A percentile compares a stretch with the other conserved stretches of the same genome.
Conservation (phyloP, 1,140 invertebrate genomes). For the Magallana ariakensis region DNA sequence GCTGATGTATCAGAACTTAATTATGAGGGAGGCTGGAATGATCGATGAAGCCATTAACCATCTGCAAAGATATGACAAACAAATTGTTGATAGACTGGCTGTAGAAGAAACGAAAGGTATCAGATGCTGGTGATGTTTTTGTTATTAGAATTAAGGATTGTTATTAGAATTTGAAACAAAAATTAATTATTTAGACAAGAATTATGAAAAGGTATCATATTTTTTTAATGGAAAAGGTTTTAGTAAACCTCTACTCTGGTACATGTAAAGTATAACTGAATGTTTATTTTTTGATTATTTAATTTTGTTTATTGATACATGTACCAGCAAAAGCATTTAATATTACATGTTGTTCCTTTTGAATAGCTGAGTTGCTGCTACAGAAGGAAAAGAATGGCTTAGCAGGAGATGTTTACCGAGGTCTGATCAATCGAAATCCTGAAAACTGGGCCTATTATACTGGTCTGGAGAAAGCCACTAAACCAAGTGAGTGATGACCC, state of each 20-base stretch:
- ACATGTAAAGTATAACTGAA: too few relatives aligned
- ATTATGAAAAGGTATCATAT: too few relatives aligned
- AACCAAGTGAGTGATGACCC: constrained; percentile 69
- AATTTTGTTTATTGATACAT: too few relatives aligned
- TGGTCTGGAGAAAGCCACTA: constrained; percentile 91
- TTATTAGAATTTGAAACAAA: too few relatives aligned
- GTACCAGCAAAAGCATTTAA: too few relatives aligned
- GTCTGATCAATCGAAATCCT: constrained; percentile 94
- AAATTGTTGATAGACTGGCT: constrained; percentile 96
- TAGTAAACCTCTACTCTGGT: too few relatives aligned
- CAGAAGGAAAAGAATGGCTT: constrained; percentile 85
- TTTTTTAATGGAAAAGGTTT: too few relatives aligned
- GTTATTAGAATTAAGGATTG: too few relatives aligned
- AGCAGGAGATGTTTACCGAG: constrained; percentile 91
- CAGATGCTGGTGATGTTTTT: too few relatives aligned
- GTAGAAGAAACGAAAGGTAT: constrained; percentile 92
- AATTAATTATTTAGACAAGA: too few relatives aligned
- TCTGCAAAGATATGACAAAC: constrained; percentile 90
- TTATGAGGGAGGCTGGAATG: constrained; percentile 94
- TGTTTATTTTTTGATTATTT: too few relatives aligned
- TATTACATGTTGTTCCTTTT: background rate
- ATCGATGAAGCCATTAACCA: constrained; percentile 91
- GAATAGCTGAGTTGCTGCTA: constrained; percentile 84
- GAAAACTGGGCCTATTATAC: constrained; percentile 97
- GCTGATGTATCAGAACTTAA: constrained; percentile 97